Base-by-base conservation (phyloP, 1,140 invertebrate species). In the Ephestia elutella region DNA sequence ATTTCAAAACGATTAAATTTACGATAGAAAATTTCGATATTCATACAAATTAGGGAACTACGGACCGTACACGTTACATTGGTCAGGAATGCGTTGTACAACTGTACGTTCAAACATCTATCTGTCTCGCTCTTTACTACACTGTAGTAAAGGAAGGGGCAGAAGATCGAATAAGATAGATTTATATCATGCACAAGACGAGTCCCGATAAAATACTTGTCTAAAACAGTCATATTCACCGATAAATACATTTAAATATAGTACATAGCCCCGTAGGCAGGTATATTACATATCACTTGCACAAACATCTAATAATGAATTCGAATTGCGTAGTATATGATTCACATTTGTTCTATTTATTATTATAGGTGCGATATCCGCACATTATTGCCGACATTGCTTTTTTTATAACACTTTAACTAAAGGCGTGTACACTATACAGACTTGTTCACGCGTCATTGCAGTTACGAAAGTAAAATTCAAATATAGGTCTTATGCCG, bases 1-100 rank as follows among this genome's bases (percentile, higher is more conserved):
- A 11, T 49, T 56, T 25, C 18, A 49, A 28, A 44, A 44, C 30
- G 11, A 32, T 32, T 32, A 44, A n/a, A 44, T 15, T 44, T 44
- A 44, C 38, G n/a, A 32, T 56, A 56, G 38, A 56, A 56, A 56
- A 56, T 56, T 44, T 48, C 54, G 35, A 56, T 56, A 56, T 56
- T 49, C 15, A 25, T 56, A 21, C 21, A 56, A 20, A 56, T 28
- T 44, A 38, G 54, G 18, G 30, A 38, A 38, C 32, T 20, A 55
- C 51, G 11, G 55, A 56, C 55, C 55, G 21, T n/a, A 49, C 35
- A 49, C 11, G 21, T 49, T 49, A 56, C 55, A 49, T 56, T 56
- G 54, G 38, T 56, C 55, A 49, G 20, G 54, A 55, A 38, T 55
- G 18, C 51, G 13, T 17, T 17, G 51, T 28, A 54, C 25, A 54